A percentile compares a stretch with the other conserved stretches of the same genome.
Evolutionary conservation across 2,113 vertebrate genomes (phyloP).

Genomic region (Callorhinus ursinus): DNA sequence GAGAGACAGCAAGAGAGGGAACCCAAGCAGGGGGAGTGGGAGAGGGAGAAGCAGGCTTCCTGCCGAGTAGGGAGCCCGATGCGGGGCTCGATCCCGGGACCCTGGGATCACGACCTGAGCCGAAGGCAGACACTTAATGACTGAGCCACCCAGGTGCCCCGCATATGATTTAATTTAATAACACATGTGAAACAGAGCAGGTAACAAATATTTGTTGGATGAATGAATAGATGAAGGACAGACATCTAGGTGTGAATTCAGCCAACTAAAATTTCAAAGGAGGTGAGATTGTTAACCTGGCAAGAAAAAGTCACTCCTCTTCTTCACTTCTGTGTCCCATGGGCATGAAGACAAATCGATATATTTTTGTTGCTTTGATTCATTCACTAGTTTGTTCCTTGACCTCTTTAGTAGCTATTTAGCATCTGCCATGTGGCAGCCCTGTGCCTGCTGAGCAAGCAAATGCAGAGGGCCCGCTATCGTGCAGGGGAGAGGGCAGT

Average conservation of each 20-base stretch:
- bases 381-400: background rate
- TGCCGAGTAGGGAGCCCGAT: too few species aligned
- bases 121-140: too few species aligned
- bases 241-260: background rate
- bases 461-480: background rate
- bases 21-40: too few species aligned
- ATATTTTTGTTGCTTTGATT: background rate
- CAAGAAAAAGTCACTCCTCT: background rate
- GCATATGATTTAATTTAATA: background rate
- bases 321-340: background rate
- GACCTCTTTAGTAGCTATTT: background rate
- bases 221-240: background rate
- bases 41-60: too few species aligned
- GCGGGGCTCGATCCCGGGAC: too few species aligned
- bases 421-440: background rate
- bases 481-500: too few species aligned
- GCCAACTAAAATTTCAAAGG: background rate
- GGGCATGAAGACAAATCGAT: background rate
- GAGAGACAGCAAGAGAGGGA: too few species aligned
- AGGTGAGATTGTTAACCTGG: background rate
- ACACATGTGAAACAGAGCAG: background rate
- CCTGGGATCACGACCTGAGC: too few species aligned
- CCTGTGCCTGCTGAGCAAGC: fast-evolving
- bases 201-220: background rate
- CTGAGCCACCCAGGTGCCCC: too few species aligned